Conservation (phyloP, 2,797 vertebrate genomes). For the Melopsittacus undulatus region DNA sequence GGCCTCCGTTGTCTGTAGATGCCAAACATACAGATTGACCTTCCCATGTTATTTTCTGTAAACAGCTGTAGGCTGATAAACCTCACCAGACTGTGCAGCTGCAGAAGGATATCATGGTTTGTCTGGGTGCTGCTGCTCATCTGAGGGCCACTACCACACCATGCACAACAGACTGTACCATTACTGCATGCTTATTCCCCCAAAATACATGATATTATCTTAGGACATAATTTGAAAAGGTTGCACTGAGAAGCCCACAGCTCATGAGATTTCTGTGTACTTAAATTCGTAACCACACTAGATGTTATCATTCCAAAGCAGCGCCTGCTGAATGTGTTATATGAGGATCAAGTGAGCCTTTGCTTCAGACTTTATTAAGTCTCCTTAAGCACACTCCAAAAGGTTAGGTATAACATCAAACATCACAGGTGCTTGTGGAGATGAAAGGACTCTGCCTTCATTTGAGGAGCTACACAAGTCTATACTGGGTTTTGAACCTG, state of each 20-base stretch:
- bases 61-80: slow-evolving; percentile 23
- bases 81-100: slow-evolving; percentile 28
- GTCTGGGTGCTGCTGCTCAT: not conserved
- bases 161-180: not conserved
- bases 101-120: not conserved
- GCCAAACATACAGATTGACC: slow-evolving; percentile 2
- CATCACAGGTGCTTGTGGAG: not conserved
- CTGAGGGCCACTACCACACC: not conserved
- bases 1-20: not conserved
- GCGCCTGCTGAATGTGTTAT: not conserved
- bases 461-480: not conserved
- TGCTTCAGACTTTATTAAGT: not conserved
- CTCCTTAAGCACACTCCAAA: slow-evolving; percentile 36
- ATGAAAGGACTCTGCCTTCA: not conserved
- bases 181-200: not conserved
- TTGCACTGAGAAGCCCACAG: not conserved
- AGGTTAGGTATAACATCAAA: slow-evolving; percentile 46
- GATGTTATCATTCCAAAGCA: not conserved
- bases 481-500: not conserved
- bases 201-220: not conserved
- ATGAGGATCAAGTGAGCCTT: not conserved
- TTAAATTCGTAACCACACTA: not conserved
- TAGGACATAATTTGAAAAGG: not conserved
- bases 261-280: not conserved
- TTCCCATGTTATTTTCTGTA: not conserved